These are phyloP conservation scores for Psilopogon haemacephalus DNA, from an alignment of 2,113 vertebrate species.

Conservation along the genomic window DNA sequence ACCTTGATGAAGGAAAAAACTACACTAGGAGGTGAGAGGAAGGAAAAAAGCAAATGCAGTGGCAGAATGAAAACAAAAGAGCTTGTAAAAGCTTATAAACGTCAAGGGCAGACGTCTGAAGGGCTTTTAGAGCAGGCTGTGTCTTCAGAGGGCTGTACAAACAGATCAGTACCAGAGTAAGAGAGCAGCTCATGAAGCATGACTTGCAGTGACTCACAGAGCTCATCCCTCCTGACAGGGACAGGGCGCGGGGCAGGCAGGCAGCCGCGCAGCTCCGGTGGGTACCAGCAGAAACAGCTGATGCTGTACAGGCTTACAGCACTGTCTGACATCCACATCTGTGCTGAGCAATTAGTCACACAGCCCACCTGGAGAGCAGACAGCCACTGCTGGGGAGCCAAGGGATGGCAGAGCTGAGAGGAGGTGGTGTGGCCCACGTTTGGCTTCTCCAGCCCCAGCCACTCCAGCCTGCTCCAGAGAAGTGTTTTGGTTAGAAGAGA, in stretches of 20 bases:
- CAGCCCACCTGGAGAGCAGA: background rate
- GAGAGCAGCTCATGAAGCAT: background rate
- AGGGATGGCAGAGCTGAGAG: background rate
- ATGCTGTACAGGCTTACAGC: accelerated
- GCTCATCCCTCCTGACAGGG: background rate
- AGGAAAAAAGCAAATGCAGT: background rate
- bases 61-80: background rate
- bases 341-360: background rate
- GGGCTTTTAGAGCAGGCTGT: background rate
- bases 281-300: background rate
- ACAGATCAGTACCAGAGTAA: background rate
- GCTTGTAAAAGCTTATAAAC: background rate
- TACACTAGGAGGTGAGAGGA: background rate
- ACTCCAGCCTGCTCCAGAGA: background rate
- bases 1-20: accelerated
- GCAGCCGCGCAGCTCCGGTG: accelerated
- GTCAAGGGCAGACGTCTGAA: background rate
- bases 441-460: background rate
- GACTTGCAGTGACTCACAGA: background rate
- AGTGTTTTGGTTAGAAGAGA: too few species aligned
- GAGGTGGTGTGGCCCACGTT: background rate
- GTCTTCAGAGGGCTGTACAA: background rate
- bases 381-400: accelerated
- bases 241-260: background rate
- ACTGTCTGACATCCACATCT: background rate